phyloP scores from a whole-genome alignment of 2,888 invertebrate genomes.

The Drosophila multiciliata region DNA sequence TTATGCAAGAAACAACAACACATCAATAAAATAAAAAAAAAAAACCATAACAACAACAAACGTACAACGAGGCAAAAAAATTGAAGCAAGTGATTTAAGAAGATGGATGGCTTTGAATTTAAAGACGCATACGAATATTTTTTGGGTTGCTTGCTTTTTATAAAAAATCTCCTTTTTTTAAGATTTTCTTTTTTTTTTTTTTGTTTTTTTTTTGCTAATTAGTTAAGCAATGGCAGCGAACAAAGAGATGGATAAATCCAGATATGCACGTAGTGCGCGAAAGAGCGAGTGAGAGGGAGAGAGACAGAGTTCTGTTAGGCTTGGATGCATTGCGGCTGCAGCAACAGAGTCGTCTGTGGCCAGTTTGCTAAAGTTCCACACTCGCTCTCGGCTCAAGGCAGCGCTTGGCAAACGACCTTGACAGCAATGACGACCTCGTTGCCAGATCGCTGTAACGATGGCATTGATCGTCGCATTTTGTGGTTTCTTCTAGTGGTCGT shows the following conservation, averaged over 20 bases:
- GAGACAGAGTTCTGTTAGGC: conserved; percentile 25
- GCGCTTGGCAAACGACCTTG: conserved; percentile 64
- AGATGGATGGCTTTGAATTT: conserved; percentile 35
- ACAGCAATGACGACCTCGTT: conserved; percentile 61
- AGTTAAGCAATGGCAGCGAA: conserved; percentile 29
- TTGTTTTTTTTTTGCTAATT: conserved; percentile 42
- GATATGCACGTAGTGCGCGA: conserved; percentile 3
- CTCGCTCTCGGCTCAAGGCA: conserved; percentile 50
- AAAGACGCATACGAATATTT: conserved; percentile 6
- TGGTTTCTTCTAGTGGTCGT: conserved; percentile 39
- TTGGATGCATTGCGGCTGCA: conserved; percentile 41
- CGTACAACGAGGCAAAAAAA: conserved; percentile 34
- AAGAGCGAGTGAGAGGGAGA: neutral
- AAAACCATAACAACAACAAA: neutral
- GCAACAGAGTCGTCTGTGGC: conserved; percentile 10
- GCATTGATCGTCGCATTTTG: conserved; percentile 35
- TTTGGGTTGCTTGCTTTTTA: neutral
- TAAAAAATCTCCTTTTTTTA: neutral
- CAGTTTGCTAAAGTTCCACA: conserved; percentile 24
- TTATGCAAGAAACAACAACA: conserved; percentile 60
- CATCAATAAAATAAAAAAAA: neutral
- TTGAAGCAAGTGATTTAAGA: conserved; percentile 56
- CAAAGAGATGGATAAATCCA: conserved; percentile 26
- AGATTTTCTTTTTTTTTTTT: neutral
- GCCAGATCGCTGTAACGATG: conserved; percentile 49